A percentile compares a stretch with the other conserved stretches of the same genome.
Evolutionary conservation across 2,888 invertebrate species (phyloP).

Genomic region (Agrilus mali): DNA sequence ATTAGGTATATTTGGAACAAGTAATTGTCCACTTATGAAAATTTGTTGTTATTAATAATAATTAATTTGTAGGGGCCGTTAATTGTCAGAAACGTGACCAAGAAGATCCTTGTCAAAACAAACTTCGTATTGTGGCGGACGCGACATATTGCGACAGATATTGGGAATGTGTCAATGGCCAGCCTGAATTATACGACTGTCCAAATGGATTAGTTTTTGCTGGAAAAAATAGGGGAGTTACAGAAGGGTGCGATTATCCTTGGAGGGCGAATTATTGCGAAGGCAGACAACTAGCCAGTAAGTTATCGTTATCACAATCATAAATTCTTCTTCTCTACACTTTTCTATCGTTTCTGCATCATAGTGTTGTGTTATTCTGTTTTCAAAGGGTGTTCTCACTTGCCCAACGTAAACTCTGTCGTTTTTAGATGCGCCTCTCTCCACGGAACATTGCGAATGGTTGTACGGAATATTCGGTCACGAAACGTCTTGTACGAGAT

Average conservation of each 20-base stretch:
- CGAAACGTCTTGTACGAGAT: conserved; percentile 84
- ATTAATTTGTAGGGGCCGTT: conserved; percentile 17
- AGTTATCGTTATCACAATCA: conserved; percentile 24
- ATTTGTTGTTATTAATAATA: no score
- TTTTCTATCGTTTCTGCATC: no score
- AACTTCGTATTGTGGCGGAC: conserved; percentile 62
- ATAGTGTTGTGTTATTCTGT: no score
- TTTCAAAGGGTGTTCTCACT: no score
- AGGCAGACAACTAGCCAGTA: conserved; percentile 62
- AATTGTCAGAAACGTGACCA: conserved; percentile 30
- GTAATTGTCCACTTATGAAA: no score
- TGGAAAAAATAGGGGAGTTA: conserved; percentile 76
- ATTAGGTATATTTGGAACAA: no score
- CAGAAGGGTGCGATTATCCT: conserved; percentile 82
- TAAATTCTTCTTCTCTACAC: no score
- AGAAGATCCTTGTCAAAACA: conserved; percentile 75
- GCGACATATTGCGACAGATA: conserved; percentile 71
- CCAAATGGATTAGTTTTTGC: conserved; percentile 85
- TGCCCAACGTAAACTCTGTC: no score
- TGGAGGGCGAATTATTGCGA: conserved; percentile 84
- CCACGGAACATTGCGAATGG: conserved; percentile 84
- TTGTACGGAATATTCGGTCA: conserved; percentile 88
- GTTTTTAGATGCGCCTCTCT: conserved; percentile 71
- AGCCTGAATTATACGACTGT: conserved; percentile 75
- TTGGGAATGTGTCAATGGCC: conserved; percentile 79